Evolutionary conservation across 1,140 invertebrate species (phyloP), one percentile per base, ranked within the genome.

Genomic region (Eubasilissa regina): DNA sequence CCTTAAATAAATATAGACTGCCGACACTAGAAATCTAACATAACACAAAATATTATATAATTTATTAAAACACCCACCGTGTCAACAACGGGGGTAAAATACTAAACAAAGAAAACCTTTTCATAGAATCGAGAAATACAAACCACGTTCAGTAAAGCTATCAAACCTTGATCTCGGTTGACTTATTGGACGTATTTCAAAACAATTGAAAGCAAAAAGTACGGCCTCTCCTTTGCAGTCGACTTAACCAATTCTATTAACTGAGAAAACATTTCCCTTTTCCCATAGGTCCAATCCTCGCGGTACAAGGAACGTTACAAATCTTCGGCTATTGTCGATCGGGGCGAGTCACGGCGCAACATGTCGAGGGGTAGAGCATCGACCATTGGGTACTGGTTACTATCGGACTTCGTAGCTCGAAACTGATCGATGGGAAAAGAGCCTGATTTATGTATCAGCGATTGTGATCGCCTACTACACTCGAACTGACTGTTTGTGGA

Each of bases 161-260:
- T 68, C 47, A 77, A 64, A 77, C 60, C 48, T 77, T 77, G 44
- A 25, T 25, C 55, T 60, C 17, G 11, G 53, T 56, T 75, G 12
- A 68, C 55, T 56, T 62, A 60, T 60, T 60, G 25, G 44, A n/a
- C 17, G 21, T 56, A 68, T 48, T 47, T 77, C 60, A 51, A 68
- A 77, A 60, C 60, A 68, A 68, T 68, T 47, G n/a, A 17, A 45
- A 56, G 13, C 25, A 56, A 55, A 56, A 6, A 43, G 43, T 68
- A 25, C 15, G 11, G 17, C 70, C 17, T 21, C 4, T 53, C 70
- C 21, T n/a, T 73, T 44, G 11, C 47, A 47, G 48, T 12, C 43
- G 47, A 68, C 19, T 68, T 77, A 44, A 17, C 68, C 53, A 19
- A 60, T 78, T 72, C 51, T 78, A 78, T 78, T 72, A 73, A 25